These are phyloP conservation scores for Pissodes strobi DNA, from an alignment of 1,140 invertebrate species.

Conservation along the genomic window DNA sequence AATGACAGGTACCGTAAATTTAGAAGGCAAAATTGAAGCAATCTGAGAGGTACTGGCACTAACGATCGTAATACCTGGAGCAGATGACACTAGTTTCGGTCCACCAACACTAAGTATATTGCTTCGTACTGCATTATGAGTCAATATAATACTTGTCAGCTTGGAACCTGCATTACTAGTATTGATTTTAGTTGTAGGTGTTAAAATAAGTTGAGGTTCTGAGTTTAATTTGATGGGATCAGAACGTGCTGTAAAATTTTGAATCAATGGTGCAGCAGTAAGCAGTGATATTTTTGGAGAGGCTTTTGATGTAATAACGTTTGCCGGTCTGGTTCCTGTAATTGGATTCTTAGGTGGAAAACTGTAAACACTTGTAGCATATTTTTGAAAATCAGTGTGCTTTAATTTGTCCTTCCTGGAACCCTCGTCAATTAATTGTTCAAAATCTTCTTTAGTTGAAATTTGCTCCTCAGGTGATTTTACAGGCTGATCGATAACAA, in stretches of 20 bases:
- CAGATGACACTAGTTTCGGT: conserved; percentile 41
- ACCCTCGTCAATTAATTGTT: conserved; percentile 64
- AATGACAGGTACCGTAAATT: conserved; percentile 53
- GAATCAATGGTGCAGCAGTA: conserved; percentile 34
- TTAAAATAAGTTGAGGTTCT: conserved; percentile 37
- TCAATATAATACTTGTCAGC: conserved; percentile 49
- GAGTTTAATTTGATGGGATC: conserved; percentile 10
- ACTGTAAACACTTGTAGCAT: conserved; percentile 41
- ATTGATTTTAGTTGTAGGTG: conserved; percentile 37
- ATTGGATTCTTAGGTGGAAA: conserved; percentile 36
- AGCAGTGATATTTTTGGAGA: conserved; percentile 44
- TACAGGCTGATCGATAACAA: conserved; percentile 63
- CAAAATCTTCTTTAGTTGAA: conserved; percentile 66
- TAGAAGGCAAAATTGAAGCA: conserved; percentile 48
- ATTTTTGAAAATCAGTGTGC: conserved; percentile 51
- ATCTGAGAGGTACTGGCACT: conserved; percentile 53
- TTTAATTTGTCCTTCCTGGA: conserved; percentile 59
- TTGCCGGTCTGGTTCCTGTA: conserved; percentile 18
- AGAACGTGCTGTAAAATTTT: conserved; percentile 23
- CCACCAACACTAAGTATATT: conserved; percentile 48
- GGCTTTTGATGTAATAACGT: conserved; percentile 29
- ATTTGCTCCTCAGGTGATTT: conserved; percentile 66
- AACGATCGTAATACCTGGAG: conserved; percentile 51
- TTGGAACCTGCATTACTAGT: conserved; percentile 36
- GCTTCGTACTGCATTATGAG: conserved; percentile 44